A percentile compares a stretch with the other conserved stretches of the same genome.
Conservation (phyloP, 2,888 invertebrate genomes). For the Drosophila borealis region DNA sequence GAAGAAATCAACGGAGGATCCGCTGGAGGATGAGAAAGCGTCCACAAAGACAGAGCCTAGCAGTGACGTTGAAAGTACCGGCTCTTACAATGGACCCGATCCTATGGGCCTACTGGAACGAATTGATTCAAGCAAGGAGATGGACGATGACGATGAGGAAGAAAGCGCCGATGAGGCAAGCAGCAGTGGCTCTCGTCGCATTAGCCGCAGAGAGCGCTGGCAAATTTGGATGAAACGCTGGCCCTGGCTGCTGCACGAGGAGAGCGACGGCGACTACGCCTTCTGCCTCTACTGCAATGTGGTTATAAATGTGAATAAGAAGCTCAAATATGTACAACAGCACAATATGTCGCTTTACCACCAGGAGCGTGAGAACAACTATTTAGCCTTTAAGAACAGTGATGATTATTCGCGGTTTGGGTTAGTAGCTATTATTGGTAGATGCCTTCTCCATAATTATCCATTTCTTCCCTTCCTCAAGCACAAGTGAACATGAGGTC, state of each 20-base stretch:
- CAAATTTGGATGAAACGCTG: conserved; percentile 71
- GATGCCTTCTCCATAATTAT: not conserved
- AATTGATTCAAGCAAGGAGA: conserved; percentile 32
- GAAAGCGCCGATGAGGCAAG: conserved; percentile 50
- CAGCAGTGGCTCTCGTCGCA: conserved; percentile 22
- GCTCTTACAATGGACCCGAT: conserved; percentile 57
- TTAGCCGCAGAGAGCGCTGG: conserved; percentile 42
- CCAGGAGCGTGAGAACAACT: conserved; percentile 75
- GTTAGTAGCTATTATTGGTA: conserved; percentile 31
- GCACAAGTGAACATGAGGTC: conserved; percentile 44
- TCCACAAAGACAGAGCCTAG: conserved; percentile 46
- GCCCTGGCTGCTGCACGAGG: conserved; percentile 77
- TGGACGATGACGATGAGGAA: conserved; percentile 37
- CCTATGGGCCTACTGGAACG: conserved; percentile 78
- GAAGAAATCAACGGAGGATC: conserved; percentile 20
- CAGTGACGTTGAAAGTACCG: conserved; percentile 48
- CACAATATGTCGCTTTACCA: conserved; percentile 74
- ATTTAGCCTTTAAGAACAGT: conserved; percentile 67
- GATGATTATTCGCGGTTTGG: conserved; percentile 45
- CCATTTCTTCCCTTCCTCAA: not conserved
- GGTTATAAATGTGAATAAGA: conserved; percentile 54
- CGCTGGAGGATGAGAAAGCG: conserved; percentile 23
- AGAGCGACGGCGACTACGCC: conserved; percentile 62
- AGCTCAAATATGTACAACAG: conserved; percentile 50
- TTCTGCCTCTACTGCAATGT: conserved; percentile 79